Base-by-base conservation (phyloP, 1,140 invertebrate genomes). In the Mizuhopecten yessoensis region DNA sequence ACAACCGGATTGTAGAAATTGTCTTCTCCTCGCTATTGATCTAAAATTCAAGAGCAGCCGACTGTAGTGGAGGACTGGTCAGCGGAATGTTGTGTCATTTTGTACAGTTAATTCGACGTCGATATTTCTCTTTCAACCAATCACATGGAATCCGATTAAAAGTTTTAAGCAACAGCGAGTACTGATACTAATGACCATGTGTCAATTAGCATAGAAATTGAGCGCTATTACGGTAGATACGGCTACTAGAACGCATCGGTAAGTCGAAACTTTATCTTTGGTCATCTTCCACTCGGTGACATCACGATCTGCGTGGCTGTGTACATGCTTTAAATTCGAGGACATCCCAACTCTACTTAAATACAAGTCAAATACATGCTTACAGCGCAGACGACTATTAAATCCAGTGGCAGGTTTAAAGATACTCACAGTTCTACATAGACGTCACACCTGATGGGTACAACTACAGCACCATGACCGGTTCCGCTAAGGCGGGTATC, bases 31-130 rank as follows among this genome's bases (percentile, higher is more conserved):
- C n/a, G n/a, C 36, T 75, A 75, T 75, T 75, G 57, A 75, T 75
- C 45, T 49, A 49, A 20, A 49, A 49, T 75, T 75, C 57, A 75
- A 75, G 57, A 75, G 57, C 57, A 29, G 57, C n/a, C 57, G 57
- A 29, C 23, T 29, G 29, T 29, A 45, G 2, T n/a, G 57, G 11
- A 9, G 13, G 3, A 75, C 57, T 75, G 57, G 57, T 75, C 57
- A 75, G 57, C 17, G 57, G 57, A 75, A 75, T 75, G 57, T 75
- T 75, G 57, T 75, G 57, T 75, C n/a, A 75, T 75, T 75, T 75
- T 75, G 9, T 75, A 75, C 11, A n/a, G 57, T 75, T 29, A 75
- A 29, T 75, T 75, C 57, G 57, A 29, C 57, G 23, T 75, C 57
- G 57, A 75, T 75, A n/a, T 75, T 75, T 29, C 57, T 75, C 57